phyloP scores from a whole-genome alignment of 2,113 vertebrate genomes.

The Erythrocercus mccallii region DNA sequence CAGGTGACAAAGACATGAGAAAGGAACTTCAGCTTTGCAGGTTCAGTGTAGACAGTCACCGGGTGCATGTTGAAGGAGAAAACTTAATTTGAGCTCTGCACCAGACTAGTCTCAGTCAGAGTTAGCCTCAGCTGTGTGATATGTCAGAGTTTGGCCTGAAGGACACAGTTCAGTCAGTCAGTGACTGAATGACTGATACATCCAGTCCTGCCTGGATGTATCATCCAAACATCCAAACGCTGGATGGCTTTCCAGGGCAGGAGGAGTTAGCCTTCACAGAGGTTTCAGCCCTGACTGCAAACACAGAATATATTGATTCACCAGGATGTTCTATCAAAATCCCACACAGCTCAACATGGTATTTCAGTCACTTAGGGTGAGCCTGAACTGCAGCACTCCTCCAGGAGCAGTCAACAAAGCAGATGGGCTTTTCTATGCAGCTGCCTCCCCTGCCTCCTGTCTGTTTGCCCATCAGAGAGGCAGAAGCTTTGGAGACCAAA shows the following conservation, averaged over 20 bases:
- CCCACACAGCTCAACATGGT: rapidly evolving
- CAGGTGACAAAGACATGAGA: background rate
- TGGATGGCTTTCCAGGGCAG: background rate
- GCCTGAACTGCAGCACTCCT: background rate
- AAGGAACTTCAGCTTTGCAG: background rate
- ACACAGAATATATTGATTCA: background rate
- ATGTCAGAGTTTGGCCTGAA: background rate
- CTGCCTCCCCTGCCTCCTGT: background rate
- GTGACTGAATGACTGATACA: background rate
- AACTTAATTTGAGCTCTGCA: background rate
- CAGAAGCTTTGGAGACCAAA: background rate
- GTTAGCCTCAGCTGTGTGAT: background rate
- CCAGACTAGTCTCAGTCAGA: background rate
- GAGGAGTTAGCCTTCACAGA: background rate
- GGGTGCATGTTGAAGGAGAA: background rate
- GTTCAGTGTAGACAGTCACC: background rate
- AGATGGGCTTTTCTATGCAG: background rate
- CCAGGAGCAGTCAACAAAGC: background rate
- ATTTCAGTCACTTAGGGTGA: background rate
- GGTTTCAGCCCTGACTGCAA: background rate
- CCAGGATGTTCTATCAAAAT: background rate
- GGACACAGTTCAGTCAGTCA: background rate
- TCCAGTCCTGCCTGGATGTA: background rate
- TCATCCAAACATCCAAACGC: rapidly evolving
- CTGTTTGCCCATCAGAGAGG: background rate